Evolutionary conservation across 2,113 vertebrate genomes (phyloP).

Genomic region (Ophthalmolycus amberensis): DNA sequence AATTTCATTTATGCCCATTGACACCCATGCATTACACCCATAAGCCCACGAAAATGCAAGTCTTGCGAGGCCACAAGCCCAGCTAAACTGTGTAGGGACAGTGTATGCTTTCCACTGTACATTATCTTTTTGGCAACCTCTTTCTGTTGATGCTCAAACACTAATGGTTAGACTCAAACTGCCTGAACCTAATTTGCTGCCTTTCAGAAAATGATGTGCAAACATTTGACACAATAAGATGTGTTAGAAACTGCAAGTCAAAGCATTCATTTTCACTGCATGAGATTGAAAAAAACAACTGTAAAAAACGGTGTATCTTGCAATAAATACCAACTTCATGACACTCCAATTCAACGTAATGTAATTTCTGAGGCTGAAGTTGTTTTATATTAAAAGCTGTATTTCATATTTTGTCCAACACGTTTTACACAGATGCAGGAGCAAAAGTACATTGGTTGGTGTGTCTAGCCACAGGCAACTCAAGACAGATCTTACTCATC

Average conservation of each 20-base stretch:
- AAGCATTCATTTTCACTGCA: conserved; percentile 20
- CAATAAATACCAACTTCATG: neutral
- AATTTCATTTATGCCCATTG: neutral
- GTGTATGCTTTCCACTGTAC: neutral
- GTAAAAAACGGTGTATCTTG: neutral
- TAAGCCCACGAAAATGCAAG: neutral
- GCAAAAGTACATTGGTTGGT: neutral
- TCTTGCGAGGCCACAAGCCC: neutral
- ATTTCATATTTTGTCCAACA: neutral
- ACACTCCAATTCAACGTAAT: neutral
- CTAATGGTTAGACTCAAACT: neutral
- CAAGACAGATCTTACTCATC: neutral
- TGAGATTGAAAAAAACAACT: neutral
- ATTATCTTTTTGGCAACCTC: neutral
- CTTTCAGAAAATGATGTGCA: conserved; percentile 38
- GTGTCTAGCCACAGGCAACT: neutral
- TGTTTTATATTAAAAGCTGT: neutral
- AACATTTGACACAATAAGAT: conserved; percentile 47
- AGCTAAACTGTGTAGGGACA: too few relatives aligned
- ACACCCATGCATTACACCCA: too few relatives aligned
- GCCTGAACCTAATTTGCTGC: neutral
- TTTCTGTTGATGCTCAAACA: neutral
- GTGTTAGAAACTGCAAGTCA: conserved; percentile 36
- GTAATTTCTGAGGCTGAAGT: neutral
- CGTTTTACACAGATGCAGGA: neutral